Percentiles rank a stretch among this genome's conserved stretches.
Conservation (phyloP, 2,888 invertebrate species). For the Arge pagana region DNA sequence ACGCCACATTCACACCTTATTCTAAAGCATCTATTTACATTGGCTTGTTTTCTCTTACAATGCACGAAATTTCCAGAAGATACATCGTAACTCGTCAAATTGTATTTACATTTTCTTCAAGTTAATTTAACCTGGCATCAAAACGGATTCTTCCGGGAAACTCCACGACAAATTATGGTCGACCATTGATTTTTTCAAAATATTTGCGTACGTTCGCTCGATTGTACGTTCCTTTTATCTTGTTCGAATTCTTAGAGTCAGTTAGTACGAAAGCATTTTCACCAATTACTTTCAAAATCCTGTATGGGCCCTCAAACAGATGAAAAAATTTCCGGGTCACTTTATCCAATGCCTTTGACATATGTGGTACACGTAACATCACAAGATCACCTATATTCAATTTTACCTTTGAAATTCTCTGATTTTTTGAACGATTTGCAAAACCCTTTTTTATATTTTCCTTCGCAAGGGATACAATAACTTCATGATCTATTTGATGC, state of each 20-base stretch:
- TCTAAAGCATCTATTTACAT: no score
- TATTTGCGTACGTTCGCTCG: not conserved
- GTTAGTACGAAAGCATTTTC: not conserved
- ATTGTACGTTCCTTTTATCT: conserved; percentile 4
- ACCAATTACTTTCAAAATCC: not conserved
- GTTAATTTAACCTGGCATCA: no score
- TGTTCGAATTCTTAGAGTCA: not conserved
- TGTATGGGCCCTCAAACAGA: not conserved
- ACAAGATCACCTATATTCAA: not conserved
- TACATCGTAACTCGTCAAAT: no score
- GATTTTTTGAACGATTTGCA: not conserved
- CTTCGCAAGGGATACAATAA: no score
- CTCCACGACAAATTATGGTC: no score
- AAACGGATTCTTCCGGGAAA: no score
- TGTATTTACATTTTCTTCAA: no score
- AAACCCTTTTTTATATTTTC: not conserved
- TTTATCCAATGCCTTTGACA: not conserved
- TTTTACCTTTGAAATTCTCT: conserved; percentile 1
- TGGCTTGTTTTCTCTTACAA: no score
- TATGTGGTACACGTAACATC: not conserved
- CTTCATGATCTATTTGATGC: no score
- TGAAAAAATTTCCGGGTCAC: conserved; percentile 4
- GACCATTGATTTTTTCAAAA: no score
- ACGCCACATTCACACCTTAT: no score
- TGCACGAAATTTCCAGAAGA: no score